Percentiles rank a stretch among this genome's conserved stretches.
These are phyloP conservation scores for Trimorus sp. DNA, from an alignment of 2,888 invertebrate species.

Conservation along the genomic window DNA sequence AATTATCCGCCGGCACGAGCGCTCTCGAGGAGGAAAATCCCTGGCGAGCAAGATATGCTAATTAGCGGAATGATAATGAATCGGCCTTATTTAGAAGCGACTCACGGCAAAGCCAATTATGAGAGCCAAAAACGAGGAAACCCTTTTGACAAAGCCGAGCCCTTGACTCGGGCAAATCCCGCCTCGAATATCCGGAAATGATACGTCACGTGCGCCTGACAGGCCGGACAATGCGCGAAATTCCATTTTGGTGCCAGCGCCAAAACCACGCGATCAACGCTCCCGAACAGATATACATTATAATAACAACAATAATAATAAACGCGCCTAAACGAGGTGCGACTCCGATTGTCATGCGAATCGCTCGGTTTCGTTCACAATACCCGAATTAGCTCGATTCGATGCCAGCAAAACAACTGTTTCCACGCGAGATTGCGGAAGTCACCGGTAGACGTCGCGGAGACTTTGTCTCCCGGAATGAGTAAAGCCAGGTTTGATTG, in stretches of 20 bases:
- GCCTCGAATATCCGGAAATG: conserved; percentile 72
- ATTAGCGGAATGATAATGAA: conserved; percentile 54
- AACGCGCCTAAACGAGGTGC: not conserved
- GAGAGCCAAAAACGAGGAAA: conserved; percentile 64
- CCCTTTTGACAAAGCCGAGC: conserved; percentile 56
- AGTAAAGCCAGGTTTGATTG: too few relatives aligned
- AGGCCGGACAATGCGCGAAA: conserved; percentile 72
- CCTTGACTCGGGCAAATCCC: conserved; percentile 49
- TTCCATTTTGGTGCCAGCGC: conserved; percentile 55
- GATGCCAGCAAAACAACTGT: not conserved
- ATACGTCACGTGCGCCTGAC: conserved; percentile 76
- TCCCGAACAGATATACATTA: conserved; percentile 15
- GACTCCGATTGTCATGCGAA: not conserved
- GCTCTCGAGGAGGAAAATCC: conserved; percentile 30
- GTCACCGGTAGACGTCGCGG: too few relatives aligned
- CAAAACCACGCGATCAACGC: conserved; percentile 44
- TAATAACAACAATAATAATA: not conserved
- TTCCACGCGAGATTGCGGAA: too few relatives aligned
- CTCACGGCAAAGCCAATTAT: conserved; percentile 74
- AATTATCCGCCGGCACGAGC: conserved; percentile 33
- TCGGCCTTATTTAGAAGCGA: conserved; percentile 53
- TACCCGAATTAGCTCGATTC: not conserved
- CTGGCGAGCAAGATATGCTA: conserved; percentile 53
- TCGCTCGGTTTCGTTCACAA: too few relatives aligned
- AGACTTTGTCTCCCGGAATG: too few relatives aligned